phyloP scores from a whole-genome alignment of 2,113 vertebrate genomes.

The Taurulus bubalis region DNA sequence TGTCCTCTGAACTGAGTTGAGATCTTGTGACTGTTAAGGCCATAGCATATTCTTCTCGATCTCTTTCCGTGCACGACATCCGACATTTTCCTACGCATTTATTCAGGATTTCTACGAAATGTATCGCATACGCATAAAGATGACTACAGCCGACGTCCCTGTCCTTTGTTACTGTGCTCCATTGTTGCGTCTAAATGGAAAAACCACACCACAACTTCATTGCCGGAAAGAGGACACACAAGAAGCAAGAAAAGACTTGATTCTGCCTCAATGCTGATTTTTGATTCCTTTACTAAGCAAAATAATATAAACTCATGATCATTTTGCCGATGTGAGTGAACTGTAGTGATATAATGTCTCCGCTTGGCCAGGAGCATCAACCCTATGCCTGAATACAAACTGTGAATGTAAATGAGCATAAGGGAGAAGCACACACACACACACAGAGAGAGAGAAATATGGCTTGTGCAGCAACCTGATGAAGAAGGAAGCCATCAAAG shows the following conservation, averaged over 20 bases:
- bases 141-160: neutral
- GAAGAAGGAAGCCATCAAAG: neutral
- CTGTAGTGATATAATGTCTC: no score
- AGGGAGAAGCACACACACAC: neutral
- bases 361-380: no score
- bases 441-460: neutral
- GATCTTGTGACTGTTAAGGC: neutral
- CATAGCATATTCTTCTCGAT: neutral
- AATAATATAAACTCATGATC: neutral
- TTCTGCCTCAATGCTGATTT: neutral
- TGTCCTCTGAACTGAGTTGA: neutral
- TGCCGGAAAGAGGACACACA: neutral
- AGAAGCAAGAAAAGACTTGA: neutral
- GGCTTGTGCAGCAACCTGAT: neutral
- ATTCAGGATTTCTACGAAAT: neutral
- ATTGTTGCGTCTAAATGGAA: neutral
- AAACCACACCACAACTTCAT: neutral
- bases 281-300: neutral
- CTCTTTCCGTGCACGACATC: neutral
- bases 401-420: neutral
- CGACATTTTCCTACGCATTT: neutral
- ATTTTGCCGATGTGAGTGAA: neutral
- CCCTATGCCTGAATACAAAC: neutral
- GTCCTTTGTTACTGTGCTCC: neutral
- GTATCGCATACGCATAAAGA: neutral